Base-by-base conservation (phyloP, 2,113 vertebrate species). In the Eurystomus gularis region DNA sequence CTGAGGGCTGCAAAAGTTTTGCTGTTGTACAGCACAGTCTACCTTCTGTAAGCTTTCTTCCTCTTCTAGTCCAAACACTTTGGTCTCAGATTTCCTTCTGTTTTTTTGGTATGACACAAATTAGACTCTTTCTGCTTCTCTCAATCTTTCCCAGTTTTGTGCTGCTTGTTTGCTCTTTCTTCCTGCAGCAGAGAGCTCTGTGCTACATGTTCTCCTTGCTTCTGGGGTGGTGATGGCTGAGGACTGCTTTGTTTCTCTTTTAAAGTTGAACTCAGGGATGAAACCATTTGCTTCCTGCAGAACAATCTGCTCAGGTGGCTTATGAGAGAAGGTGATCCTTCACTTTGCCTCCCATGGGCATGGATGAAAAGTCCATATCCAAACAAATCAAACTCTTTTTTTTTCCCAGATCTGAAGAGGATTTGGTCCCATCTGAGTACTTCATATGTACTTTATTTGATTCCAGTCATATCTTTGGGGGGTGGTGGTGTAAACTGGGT, bases 261-360 rank as follows among this genome's bases (percentile, higher is more conserved):
- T 68, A 11, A 68, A 85, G 26, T 11, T 88, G 51, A 85, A 82
- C 86, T 97, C 93, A 79, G 94, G 92, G 84, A 48, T 94, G 66
- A 94, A 89, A 58, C 51, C 42, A 21, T 61, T 93, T 77, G n/a
- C 52, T 49, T 90, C 65, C 61, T 90, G 72, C 76, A 77, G 80
- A 73, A 85, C n/a, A 65, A 57, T 66, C 65, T 89, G 51, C 40
- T 76, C 29, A 40, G 19, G 20, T 66, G 33, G 15, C 46, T 93
- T 75, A 6, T 73, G 35, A 83, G 54, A 66, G 40, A 13, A 66
- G 55, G n/a, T 60, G 12, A 58, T 46, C 40, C 60, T 85, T 96
- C 17, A 20, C 35, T 75, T 93, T 40, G 24, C 65, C 31, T 88
- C 35, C 13, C 14, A 5, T 20, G 11, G 28, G 7, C 13, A 23